phyloP scores from a whole-genome alignment of 2,113 vertebrate species.

The Megaceryle maxima region DNA sequence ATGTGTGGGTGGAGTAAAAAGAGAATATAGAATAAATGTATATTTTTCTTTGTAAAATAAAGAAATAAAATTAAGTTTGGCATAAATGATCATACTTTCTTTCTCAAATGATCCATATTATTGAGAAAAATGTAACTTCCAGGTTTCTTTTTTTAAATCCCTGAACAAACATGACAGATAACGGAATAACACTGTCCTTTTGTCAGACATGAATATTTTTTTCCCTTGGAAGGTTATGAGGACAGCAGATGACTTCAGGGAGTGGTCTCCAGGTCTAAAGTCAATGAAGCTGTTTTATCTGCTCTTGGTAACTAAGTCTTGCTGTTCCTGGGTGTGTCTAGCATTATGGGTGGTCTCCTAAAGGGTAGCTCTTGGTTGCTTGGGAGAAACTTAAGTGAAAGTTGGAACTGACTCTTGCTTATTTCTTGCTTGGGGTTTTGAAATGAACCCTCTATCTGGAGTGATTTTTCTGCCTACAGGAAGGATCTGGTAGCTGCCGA shows the following conservation, averaged over 20 bases:
- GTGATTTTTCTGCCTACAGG: neutral
- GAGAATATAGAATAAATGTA: conserved; percentile 60
- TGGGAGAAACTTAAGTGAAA: neutral
- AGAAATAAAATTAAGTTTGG: conserved; percentile 64
- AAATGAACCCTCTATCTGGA: neutral
- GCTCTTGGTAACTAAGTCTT: neutral
- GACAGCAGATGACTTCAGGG: neutral
- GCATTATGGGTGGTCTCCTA: neutral
- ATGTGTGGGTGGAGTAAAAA: neutral
- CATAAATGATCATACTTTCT: conserved; percentile 7
- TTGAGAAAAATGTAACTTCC: neutral
- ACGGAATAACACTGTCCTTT: neutral
- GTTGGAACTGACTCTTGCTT: neutral
- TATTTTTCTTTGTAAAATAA: conserved; percentile 75
- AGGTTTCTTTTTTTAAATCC: neutral
- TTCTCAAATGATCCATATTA: neutral
- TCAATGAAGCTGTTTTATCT: neutral
- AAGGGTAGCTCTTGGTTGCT: neutral
- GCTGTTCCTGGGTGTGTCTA: neutral
- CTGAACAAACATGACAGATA: neutral
- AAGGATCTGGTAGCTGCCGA: neutral
- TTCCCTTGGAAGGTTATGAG: neutral
- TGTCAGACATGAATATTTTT: neutral
- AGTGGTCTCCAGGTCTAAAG: neutral
- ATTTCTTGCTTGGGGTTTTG: neutral